Percentiles rank a stretch among this genome's conserved stretches.
phyloP scores from a whole-genome alignment of 2,797 vertebrate genomes.

The Lepilemur septentrionalis region DNA sequence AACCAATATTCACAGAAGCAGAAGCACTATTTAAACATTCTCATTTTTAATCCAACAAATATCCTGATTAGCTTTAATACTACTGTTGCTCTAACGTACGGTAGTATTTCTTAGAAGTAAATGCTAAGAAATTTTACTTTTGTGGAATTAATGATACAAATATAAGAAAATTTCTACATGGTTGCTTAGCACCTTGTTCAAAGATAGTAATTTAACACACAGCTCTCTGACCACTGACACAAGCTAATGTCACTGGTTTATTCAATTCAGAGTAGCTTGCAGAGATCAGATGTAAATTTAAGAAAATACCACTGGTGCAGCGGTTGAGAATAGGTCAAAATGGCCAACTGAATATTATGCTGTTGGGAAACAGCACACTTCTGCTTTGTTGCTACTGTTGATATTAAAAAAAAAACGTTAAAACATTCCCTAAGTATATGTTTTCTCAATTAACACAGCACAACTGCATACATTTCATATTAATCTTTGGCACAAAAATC shows the following conservation, averaged over 20 bases:
- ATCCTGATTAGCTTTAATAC: background rate
- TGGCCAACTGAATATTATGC: background rate
- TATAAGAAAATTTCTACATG: background rate
- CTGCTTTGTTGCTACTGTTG: background rate
- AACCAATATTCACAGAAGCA: background rate
- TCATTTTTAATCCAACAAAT: conserved; percentile 3
- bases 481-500: background rate
- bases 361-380: background rate
- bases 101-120: background rate
- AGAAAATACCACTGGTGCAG: background rate
- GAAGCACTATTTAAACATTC: background rate
- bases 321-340: background rate
- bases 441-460: background rate
- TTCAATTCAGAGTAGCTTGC: background rate
- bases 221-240: background rate
- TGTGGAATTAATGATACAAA: background rate
- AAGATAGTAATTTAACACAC: background rate
- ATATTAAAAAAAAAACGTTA: background rate
- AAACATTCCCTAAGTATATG: background rate
- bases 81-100: background rate
- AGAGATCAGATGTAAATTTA: background rate
- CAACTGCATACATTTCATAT: background rate
- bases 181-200: background rate
- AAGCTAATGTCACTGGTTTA: background rate
- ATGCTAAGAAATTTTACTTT: background rate